Evolutionary conservation across 2,888 invertebrate genomes (phyloP).

Genomic region (Autographa gamma): DNA sequence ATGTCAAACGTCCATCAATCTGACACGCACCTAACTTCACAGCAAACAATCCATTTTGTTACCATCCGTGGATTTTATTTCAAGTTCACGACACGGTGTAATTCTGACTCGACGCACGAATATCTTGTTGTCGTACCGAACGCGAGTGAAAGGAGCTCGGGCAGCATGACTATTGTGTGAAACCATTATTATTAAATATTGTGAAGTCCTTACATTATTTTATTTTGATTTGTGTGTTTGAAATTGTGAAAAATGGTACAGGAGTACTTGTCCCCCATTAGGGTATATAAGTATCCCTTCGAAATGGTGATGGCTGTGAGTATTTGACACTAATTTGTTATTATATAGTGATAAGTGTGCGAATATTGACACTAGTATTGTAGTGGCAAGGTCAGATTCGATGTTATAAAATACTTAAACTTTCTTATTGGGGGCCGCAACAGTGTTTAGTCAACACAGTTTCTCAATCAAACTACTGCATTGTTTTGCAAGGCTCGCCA

Average conservation of each 20-base stretch:
- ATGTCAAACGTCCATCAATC: constrained; percentile 54
- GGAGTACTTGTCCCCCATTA: constrained; percentile 97
- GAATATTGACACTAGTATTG: constrained; percentile 23
- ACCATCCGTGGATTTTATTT: constrained; percentile 67
- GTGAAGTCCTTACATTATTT: constrained; percentile 73
- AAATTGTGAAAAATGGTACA: constrained; percentile 94
- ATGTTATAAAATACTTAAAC: constrained; percentile 37
- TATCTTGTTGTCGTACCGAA: constrained; percentile 74
- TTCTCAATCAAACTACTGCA: constrained; percentile 37
- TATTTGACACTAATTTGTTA: constrained; percentile 62
- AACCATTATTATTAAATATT: constrained; percentile 67
- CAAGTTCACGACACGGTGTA: constrained; percentile 74
- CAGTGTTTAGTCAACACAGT: constrained; percentile 38
- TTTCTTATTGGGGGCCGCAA: constrained; percentile 25
- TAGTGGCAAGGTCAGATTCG: constrained; percentile 55
- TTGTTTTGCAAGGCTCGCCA: constrained; percentile 43
- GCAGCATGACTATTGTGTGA: constrained; percentile 81
- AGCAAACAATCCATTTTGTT: constrained; percentile 74
- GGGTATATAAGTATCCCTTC: constrained; percentile 98
- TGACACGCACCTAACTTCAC: constrained; percentile 68
- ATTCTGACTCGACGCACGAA: constrained; percentile 69
- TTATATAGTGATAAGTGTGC: constrained; percentile 29
- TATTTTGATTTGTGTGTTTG: constrained; percentile 68
- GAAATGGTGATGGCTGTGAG: constrained; percentile 98
- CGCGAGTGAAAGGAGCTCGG: constrained; percentile 75